A percentile compares a stretch with the other conserved stretches of the same genome.
Conservation (phyloP, 2,888 invertebrate genomes). For the Fragum sueziense region DNA sequence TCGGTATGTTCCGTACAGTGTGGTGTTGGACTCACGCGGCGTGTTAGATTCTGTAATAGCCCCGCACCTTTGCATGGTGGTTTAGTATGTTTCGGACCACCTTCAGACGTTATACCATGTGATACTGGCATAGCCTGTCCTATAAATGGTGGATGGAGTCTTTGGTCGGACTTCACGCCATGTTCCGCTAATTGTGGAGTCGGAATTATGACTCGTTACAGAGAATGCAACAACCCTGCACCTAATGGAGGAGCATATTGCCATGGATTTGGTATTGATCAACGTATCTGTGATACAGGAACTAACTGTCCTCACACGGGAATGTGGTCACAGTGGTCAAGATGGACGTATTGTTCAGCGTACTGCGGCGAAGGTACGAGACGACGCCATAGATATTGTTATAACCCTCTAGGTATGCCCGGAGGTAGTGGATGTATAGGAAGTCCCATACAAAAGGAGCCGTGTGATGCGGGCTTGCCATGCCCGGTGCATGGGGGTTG, state of each 20-base stretch:
- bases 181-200: constrained; percentile 53
- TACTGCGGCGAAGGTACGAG: constrained; percentile 30
- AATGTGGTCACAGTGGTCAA: constrained; percentile 28
- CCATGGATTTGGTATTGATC: constrained; percentile 27
- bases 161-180: constrained; percentile 38
- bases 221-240: constrained; percentile 47
- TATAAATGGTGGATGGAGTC: constrained; percentile 53
- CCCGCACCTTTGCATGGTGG: constrained; percentile 52
- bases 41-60: constrained; percentile 51
- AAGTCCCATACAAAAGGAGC: not conserved
- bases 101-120: constrained; percentile 33
- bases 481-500: constrained; percentile 45
- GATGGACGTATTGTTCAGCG: constrained; percentile 11
- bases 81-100: constrained; percentile 38
- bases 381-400: constrained; percentile 26
- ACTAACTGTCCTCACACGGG: constrained; percentile 34
- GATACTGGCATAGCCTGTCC: constrained; percentile 40
- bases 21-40: constrained; percentile 41
- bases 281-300: constrained; percentile 18
- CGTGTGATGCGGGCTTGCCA: constrained; percentile 23
- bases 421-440: constrained; percentile 34
- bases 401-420: constrained; percentile 20
- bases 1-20: constrained; percentile 40
- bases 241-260: constrained; percentile 53
- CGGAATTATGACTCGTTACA: constrained; percentile 3